These are phyloP conservation scores for Crenichthys baileyi DNA, from an alignment of 2,797 vertebrate genomes.

Conservation along the genomic window DNA sequence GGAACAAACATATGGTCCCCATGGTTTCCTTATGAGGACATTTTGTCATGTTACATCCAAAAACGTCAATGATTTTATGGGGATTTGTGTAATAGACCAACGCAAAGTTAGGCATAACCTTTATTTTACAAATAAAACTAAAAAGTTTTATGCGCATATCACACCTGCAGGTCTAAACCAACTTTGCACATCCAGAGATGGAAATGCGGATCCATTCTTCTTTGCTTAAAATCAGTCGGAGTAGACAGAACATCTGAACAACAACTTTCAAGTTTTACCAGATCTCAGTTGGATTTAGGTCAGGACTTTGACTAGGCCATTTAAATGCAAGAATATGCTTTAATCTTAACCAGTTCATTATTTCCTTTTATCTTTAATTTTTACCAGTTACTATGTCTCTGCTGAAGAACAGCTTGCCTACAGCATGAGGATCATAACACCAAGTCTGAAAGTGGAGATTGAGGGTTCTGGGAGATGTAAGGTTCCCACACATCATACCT, in stretches of 20 bases:
- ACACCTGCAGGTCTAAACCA: neutral
- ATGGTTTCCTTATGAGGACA: constrained; percentile 48
- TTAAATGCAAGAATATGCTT: neutral
- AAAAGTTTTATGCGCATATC: neutral
- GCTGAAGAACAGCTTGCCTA: neutral
- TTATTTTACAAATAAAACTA: neutral
- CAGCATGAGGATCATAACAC: neutral
- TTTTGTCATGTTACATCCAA: neutral
- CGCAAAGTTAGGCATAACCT: neutral
- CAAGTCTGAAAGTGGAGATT: neutral
- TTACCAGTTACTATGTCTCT: neutral
- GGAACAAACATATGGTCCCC: constrained; percentile 44
- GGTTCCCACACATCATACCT: neutral
- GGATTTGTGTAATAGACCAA: neutral
- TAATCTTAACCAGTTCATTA: neutral
- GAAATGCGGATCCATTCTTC: neutral
- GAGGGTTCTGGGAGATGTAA: neutral
- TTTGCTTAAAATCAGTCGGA: neutral
- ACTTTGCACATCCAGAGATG: neutral
- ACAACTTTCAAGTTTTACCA: neutral
- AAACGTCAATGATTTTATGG: neutral
- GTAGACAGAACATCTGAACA: neutral
- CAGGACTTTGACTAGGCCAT: neutral
- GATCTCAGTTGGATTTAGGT: neutral
- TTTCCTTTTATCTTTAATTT: too few relatives aligned